These are phyloP conservation scores for Hartigia nigra DNA, from an alignment of 2,888 invertebrate genomes.

Conservation along the genomic window DNA sequence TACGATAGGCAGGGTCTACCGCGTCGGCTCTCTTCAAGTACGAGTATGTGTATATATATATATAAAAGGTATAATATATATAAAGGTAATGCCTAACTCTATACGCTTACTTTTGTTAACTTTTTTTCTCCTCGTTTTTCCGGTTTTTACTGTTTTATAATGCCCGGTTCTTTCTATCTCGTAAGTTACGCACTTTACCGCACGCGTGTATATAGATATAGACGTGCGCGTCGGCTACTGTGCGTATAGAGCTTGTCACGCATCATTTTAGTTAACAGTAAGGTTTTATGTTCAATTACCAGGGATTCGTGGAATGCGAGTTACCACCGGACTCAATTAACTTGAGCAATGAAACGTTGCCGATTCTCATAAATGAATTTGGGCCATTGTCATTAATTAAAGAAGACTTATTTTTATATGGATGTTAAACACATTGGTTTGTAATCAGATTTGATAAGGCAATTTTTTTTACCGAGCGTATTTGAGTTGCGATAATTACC, in stretches of 20 bases:
- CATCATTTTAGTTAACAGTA: background rate
- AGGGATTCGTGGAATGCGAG: background rate
- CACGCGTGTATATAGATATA: background rate
- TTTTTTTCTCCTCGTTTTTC: background rate
- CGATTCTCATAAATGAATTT: background rate
- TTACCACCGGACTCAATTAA: background rate
- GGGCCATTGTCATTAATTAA: background rate
- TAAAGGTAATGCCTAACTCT: background rate
- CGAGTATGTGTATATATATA: too few relatives aligned
- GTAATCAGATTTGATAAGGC: too few relatives aligned
- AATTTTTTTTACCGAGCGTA: too few relatives aligned
- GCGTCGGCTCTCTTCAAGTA: background rate
- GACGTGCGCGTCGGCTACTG: background rate
- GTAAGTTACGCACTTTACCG: background rate
- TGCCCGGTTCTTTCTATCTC: background rate
- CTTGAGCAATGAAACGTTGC: background rate
- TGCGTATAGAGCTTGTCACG: background rate
- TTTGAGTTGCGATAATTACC: background rate
- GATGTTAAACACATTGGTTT: too few relatives aligned
- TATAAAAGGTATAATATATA: too few relatives aligned
- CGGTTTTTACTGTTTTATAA: background rate
- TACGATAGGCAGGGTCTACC: background rate
- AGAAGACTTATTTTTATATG: background rate
- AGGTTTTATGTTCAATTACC: background rate
- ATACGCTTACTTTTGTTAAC: background rate